These are phyloP conservation scores for Yoshiicerus persimilis DNA, from an alignment of 1,140 invertebrate species.

Conservation along the genomic window DNA sequence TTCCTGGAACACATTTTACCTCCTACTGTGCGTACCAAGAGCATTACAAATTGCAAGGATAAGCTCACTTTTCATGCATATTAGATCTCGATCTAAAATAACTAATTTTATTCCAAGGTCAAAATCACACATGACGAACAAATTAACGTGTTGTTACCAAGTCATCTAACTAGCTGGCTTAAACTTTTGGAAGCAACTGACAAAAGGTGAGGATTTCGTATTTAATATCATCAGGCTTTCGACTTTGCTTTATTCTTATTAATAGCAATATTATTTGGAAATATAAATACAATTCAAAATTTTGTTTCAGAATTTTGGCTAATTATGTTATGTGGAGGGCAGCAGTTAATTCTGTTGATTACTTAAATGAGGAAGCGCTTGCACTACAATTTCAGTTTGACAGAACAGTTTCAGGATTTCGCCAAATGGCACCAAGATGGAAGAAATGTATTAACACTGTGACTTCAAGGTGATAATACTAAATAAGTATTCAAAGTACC, in stretches of 20 bases:
- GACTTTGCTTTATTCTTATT: too few species aligned
- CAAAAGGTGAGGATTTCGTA: conserved; percentile 57
- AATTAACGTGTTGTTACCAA: conserved; percentile 77
- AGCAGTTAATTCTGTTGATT: conserved; percentile 69
- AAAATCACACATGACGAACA: conserved; percentile 69
- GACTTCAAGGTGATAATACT: conserved; percentile 68
- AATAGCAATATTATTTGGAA: too few species aligned
- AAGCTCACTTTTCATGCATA: background rate
- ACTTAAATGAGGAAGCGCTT: conserved; percentile 70
- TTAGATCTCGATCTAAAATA: background rate
- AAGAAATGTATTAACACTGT: conserved; percentile 77
- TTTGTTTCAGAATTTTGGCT: conserved; percentile 61
- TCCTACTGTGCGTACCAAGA: conserved; percentile 51
- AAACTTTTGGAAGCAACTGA: conserved; percentile 59
- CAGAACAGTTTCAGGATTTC: conserved; percentile 68
- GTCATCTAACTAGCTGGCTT: conserved; percentile 71
- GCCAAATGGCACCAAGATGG: conserved; percentile 75
- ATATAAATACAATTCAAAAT: too few species aligned
- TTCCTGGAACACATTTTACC: conserved; percentile 78
- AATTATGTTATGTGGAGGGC: conserved; percentile 85
- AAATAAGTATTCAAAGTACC: too few species aligned
- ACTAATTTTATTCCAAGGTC: conserved; percentile 49
- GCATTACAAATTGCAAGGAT: background rate
- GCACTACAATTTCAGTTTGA: conserved; percentile 71
- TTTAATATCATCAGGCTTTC: background rate